phyloP scores from a whole-genome alignment of 2,113 vertebrate species.

The Lagopus leucura region DNA sequence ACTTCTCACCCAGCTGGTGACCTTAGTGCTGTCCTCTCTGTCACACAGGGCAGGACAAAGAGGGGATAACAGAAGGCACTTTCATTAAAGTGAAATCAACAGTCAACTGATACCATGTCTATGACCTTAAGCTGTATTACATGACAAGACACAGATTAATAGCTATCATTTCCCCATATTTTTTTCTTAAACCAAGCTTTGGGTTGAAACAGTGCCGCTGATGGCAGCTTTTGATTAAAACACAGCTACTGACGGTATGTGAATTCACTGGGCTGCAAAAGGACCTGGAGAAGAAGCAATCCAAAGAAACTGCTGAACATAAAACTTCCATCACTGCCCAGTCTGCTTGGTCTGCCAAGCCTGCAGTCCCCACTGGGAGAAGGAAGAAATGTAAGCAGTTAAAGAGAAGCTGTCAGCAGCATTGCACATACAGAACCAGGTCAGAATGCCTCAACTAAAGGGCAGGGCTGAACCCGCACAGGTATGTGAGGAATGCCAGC shows the following conservation, averaged over 20 bases:
- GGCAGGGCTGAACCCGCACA: background rate
- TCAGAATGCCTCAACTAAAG: background rate
- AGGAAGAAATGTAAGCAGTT: background rate
- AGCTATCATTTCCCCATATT: background rate
- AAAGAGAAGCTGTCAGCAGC: background rate
- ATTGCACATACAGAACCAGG: background rate
- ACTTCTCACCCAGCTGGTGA: background rate
- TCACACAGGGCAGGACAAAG: background rate
- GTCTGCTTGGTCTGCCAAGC: background rate
- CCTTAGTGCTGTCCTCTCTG: background rate
- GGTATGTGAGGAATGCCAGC: background rate
- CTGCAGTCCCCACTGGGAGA: background rate
- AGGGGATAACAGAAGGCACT: background rate
- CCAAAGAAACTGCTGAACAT: background rate
- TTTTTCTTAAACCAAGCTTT: background rate
- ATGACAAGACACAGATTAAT: background rate
- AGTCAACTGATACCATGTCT: background rate
- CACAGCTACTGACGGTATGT: background rate
- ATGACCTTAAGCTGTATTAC: background rate
- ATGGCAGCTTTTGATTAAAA: background rate
- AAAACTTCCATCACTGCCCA: background rate
- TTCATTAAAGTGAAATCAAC: background rate
- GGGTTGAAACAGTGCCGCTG: background rate
- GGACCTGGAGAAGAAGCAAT: background rate
- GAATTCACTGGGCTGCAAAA: background rate